Evolutionary conservation across 1,140 invertebrate species (phyloP), one percentile per base, ranked within the genome.

Genomic region (Drosophila fuyamai): DNA sequence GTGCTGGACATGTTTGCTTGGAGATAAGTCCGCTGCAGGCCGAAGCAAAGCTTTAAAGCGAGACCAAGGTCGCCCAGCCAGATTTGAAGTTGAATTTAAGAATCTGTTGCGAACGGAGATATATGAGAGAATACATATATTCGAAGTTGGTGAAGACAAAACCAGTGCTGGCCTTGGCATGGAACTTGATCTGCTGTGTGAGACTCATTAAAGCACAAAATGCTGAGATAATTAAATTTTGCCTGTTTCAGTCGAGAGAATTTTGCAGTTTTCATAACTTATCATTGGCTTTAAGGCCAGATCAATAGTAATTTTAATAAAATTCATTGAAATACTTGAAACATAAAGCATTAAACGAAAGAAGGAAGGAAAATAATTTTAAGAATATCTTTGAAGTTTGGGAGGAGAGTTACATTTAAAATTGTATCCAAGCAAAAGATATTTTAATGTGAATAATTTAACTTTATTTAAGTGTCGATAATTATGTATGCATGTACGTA

Each of bases 31-130:
- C 16, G 18, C 14, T 53, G 12, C 10, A 7, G 41, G 41, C 8
- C 44, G 46, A 13, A 14, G 36, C 56, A 35, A 54, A 73, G 40
- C 46, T 68, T 40, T 36, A 6, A 56, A 50, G 54, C 54, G 54
- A 38, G 18, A 16, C 66, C 75, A 88, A 86, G 82, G 82, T 65
- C 65, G 55, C 14, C 83, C 36, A 53, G 50, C 35, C 46, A 62
- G 10, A 77, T 72, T 60, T 32, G 23, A 54, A 60, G 48, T 38
- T 55, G 72, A 71, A 76, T 66, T 88, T 79, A 86, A 86, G 82
- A 86, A 86, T 86, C 65, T 10, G 53, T 9, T 46, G 32, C 35
- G 51, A 53, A n/a, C 16, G 13, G 10, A 35, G 38, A 53, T 43
- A 43, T 51, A 44, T 7, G 44, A 67, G n/a, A 35, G 51, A 35